phyloP scores from a whole-genome alignment of 2,797 vertebrate genomes.

The Discoglossus pictus region DNA sequence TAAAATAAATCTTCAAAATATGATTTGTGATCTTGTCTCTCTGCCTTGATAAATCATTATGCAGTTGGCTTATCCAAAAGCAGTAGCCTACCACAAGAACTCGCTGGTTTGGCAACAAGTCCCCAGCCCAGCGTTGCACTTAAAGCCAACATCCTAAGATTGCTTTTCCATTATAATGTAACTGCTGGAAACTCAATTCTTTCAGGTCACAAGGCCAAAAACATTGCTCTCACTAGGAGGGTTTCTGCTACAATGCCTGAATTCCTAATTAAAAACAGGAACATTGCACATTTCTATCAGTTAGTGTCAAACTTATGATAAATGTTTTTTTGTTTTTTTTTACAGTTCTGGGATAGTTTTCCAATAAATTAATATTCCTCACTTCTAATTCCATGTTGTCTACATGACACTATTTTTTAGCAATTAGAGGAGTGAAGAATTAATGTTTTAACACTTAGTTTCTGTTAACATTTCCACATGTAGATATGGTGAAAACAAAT shows the following conservation, averaged over 20 bases:
- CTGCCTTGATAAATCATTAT: not conserved
- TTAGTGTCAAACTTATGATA: constrained; percentile 30
- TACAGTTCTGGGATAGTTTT: not conserved
- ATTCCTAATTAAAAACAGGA: constrained; percentile 47
- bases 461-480: no score
- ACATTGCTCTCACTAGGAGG: constrained; percentile 28
- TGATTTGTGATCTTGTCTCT: no score
- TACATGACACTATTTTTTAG: constrained; percentile 7
- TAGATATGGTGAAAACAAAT: no score
- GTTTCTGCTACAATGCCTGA: constrained; percentile 27
- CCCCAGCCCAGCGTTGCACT: constrained; percentile 11
- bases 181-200: constrained; percentile 30
- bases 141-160: constrained; percentile 24
- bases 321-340: not conserved
- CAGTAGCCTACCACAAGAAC: constrained; percentile 44
- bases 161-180: constrained; percentile 28
- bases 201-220: constrained; percentile 35
- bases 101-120: constrained; percentile 39
- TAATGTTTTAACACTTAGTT: no score
- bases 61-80: constrained; percentile 16
- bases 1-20: no score
- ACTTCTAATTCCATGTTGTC: constrained; percentile 15
- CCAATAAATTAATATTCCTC: not conserved
- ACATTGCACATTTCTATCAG: constrained; percentile 40
- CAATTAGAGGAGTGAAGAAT: no score